phyloP scores from a whole-genome alignment of 2,888 invertebrate genomes.

The Escarpia spicata region DNA sequence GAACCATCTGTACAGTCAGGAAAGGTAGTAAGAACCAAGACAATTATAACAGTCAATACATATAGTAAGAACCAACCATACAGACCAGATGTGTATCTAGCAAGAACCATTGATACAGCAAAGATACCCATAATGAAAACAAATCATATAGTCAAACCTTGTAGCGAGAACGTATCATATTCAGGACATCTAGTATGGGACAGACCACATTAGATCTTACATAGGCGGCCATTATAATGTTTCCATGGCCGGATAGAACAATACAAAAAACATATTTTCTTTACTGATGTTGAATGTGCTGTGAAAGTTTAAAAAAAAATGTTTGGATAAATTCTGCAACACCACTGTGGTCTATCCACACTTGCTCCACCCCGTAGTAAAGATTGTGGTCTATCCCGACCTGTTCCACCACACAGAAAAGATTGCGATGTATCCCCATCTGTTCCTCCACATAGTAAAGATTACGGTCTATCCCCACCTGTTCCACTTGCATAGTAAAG shows the following conservation, averaged over 20 bases:
- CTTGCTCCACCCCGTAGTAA: no score
- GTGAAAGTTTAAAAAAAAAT: no score
- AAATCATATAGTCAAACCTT: background rate
- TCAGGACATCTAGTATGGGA: background rate
- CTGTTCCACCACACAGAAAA: constrained; percentile 30
- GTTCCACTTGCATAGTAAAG: constrained; percentile 48
- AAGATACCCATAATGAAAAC: background rate
- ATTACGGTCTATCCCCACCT: constrained; percentile 38
- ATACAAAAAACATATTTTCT: no score
- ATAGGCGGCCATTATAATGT: no score
- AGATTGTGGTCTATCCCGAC: constrained; percentile 28
- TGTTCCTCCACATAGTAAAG: no score
- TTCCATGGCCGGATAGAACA: no score
- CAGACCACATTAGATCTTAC: background rate
- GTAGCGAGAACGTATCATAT: no score
- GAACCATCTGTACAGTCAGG: background rate
- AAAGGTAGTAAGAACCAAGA: background rate
- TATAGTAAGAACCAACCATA: background rate
- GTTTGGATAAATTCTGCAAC: no score
- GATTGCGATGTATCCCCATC: no score
- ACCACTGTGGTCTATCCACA: no score
- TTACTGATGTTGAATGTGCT: no score
- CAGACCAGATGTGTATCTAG: background rate
- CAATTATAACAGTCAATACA: background rate
- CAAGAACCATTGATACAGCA: background rate